Conservation (phyloP, 92 coral and sea anemone genomes). For the Parazoanthus swiftii region DNA sequence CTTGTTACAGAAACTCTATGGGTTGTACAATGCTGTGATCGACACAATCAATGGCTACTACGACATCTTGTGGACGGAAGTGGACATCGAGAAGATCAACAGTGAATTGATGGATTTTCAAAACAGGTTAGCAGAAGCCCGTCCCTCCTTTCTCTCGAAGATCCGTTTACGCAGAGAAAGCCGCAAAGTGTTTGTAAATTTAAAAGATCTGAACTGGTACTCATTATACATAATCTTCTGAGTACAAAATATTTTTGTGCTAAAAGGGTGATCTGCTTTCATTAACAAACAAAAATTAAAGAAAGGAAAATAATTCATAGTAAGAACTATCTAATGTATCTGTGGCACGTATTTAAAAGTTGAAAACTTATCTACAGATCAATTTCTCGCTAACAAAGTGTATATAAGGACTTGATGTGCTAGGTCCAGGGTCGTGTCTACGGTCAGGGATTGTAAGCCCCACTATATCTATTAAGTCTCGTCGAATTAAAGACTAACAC, state of each 20-base stretch:
- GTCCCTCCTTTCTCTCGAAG: background rate
- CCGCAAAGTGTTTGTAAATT: background rate
- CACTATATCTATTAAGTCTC: no score
- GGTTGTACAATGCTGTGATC: conserved; percentile 84
- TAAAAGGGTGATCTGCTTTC: no score
- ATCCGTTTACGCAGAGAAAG: background rate
- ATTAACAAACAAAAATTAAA: no score
- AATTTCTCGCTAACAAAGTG: background rate
- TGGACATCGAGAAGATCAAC: conserved; percentile 88
- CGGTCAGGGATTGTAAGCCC: no score
- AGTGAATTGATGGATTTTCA: conserved; percentile 82
- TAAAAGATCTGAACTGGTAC: no score
- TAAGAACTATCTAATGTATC: background rate
- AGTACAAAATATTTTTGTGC: background rate
- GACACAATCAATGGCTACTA: conserved; percentile 89
- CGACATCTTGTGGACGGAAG: conserved; percentile 89
- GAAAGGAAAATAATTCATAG: background rate
- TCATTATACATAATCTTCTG: no score
- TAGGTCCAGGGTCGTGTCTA: background rate
- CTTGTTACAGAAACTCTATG: conserved; percentile 81
- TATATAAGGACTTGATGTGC: background rate
- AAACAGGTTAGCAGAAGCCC: conserved; percentile 60
- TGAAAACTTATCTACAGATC: background rate
- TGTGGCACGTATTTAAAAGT: no score
- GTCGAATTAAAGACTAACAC: no score